Percentiles rank a stretch among this genome's conserved stretches.
Evolutionary conservation across 2,797 vertebrate genomes (phyloP).

Genomic region (Phrynocephalus guinanensis): DNA sequence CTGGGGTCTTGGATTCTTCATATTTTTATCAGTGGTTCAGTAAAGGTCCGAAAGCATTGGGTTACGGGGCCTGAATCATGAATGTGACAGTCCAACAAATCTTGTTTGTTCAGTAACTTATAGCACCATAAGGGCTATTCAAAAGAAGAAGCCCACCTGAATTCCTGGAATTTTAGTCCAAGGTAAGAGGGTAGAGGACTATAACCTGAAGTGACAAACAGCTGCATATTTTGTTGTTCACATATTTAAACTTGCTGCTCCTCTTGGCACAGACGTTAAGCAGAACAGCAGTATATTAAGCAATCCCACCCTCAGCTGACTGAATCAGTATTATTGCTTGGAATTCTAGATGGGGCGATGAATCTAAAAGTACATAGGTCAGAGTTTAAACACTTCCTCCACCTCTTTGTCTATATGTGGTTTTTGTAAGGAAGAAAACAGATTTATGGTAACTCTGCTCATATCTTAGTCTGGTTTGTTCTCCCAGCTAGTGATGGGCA

Average conservation of each 20-base stretch:
- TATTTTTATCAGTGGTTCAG: neutral
- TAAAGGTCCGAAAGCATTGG: neutral
- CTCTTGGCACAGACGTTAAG: neutral
- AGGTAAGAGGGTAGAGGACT: neutral
- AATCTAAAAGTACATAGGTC: too few species aligned
- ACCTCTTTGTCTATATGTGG: too few species aligned
- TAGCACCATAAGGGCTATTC: neutral
- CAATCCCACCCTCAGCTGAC: neutral
- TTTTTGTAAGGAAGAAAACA: too few species aligned
- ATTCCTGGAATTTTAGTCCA: neutral
- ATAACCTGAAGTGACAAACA: neutral
- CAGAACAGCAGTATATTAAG: neutral
- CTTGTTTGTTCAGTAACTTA: neutral
- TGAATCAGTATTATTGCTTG: neutral
- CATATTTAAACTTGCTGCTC: neutral
- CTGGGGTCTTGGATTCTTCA: slow-evolving; percentile 13
- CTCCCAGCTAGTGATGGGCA: neutral
- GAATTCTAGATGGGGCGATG: too few species aligned
- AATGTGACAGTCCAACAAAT: neutral
- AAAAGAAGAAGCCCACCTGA: neutral
- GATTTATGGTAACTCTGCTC: too few species aligned
- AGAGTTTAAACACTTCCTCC: too few species aligned
- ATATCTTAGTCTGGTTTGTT: neutral
- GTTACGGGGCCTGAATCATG: neutral
- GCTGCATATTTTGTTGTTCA: neutral